Percentiles rank a stretch among this genome's conserved stretches.
Conservation (phyloP, 2,113 vertebrate species). For the Dascyllus trimaculatus region DNA sequence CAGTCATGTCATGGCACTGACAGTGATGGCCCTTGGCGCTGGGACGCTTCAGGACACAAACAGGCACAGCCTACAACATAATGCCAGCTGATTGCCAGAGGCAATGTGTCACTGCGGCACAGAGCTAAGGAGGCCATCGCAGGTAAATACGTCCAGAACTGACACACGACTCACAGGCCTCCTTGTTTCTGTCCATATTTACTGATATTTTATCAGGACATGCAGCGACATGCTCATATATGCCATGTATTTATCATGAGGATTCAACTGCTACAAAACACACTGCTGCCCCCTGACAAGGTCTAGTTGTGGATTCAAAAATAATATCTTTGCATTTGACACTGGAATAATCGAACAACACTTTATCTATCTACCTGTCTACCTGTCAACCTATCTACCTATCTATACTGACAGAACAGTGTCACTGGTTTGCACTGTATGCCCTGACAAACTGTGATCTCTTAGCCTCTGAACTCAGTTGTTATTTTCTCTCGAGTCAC, state of each 20-base stretch:
- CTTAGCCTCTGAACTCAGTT: no score
- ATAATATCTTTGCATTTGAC: no score
- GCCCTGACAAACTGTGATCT: no score
- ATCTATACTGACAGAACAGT: no score
- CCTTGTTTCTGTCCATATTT: background rate
- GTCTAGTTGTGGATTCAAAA: no score
- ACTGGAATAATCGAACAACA: no score
- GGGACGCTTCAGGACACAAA: constrained; percentile 52
- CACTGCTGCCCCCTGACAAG: background rate
- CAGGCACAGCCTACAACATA: constrained; percentile 29
- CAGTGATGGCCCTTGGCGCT: constrained; percentile 39
- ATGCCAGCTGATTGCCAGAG: constrained; percentile 53
- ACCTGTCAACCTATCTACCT: no score
- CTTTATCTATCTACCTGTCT: no score
- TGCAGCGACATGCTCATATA: background rate
- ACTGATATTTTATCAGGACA: background rate
- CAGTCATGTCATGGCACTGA: constrained; percentile 60
- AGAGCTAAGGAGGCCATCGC: constrained; percentile 5
- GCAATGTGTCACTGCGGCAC: constrained; percentile 45
- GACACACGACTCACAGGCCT: background rate
- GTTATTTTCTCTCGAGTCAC: no score
- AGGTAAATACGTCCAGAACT: background rate
- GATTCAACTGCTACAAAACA: background rate
- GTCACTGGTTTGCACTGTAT: no score
- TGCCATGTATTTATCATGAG: background rate